Base-by-base conservation (phyloP, 2,888 invertebrate species). In the Acholoe squamosa region DNA sequence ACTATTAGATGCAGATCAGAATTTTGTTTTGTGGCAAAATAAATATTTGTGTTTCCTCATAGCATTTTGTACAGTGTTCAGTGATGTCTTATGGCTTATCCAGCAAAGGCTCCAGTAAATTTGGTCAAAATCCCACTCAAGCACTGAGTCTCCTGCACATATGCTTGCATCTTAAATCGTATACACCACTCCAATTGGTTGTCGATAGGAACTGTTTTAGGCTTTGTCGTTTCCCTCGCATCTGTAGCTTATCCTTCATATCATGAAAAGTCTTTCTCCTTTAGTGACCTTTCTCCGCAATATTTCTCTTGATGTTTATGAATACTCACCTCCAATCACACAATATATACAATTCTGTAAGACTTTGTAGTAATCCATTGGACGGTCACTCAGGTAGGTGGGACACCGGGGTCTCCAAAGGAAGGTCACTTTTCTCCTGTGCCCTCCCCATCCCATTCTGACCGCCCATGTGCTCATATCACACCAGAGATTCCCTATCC, bases 401-500 rank as follows among this genome's bases (percentile, higher is more conserved):
- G 61, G 61, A 61, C 5, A 19, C 61, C 3, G 43, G 43, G 10
- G 43, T 43, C 43, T 43, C 5, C 61, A 61, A 3, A 12, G n/a
- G 61, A n/a, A 19, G 61, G 43, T 43, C 5, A 43, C 3, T 43
- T 43, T 43, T 3, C 43, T 10, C 43, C 43, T 43, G 43, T 10
- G 10, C 43, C 43, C 43, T 43, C 43, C 43, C 43, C 43, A 43
- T 43, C 43, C 10, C 43, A 43, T 43, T 43, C 43, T 43, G 43
- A 43, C 43, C 10, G 43, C 43, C 43, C 43, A 43, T 43, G 61
- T 61, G 61, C 19, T 61, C 61, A 61, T 90, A 84, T 90, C 90
- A 90, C 76, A 90, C 90, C 51, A 90, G 43, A 14, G 84, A 84
- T 52, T 86, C 90, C 33, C 90, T 54, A 76, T 90, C 90, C 67